phyloP scores from a whole-genome alignment of 35 echinoderm and acorn worm genomes.

The Amphiura filiformis region DNA sequence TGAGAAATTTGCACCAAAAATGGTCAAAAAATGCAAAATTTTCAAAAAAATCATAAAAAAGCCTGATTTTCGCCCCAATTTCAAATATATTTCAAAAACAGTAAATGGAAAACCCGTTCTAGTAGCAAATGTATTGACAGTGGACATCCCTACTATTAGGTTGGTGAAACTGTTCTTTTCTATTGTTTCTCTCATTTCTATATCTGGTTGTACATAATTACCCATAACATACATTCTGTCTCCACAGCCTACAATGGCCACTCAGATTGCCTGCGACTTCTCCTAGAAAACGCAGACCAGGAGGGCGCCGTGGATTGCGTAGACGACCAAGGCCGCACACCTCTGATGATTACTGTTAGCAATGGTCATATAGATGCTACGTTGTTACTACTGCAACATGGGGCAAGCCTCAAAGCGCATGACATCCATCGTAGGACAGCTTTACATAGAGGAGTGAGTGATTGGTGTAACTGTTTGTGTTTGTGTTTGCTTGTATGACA shows the following conservation, averaged over 20 bases:
- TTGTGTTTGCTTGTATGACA: no score
- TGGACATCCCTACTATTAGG: neutral
- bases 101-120: no score
- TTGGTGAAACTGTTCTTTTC: neutral
- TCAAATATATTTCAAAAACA: no score
- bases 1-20: no score
- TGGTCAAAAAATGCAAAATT: no score
- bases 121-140: no score
- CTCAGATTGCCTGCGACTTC: constrained; percentile 87
- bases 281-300: constrained; percentile 84
- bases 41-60: no score
- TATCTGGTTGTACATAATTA: neutral
- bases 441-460: constrained; percentile 88
- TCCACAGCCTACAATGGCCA: constrained; percentile 93
- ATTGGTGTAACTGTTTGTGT: no score
- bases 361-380: constrained; percentile 96
- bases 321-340: constrained; percentile 85
- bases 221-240: neutral
- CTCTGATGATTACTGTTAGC: constrained; percentile 95
- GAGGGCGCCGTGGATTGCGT: constrained; percentile 77
- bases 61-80: no score
- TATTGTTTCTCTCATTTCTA: neutral
- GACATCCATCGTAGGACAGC: constrained; percentile 91
- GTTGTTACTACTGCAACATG: constrained; percentile 76
- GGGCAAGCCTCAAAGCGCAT: constrained; percentile 65